A percentile compares a stretch with the other conserved stretches of the same genome.
Conservation (phyloP, 2,797 vertebrate genomes). For the Macrochelys suwanniensis region DNA sequence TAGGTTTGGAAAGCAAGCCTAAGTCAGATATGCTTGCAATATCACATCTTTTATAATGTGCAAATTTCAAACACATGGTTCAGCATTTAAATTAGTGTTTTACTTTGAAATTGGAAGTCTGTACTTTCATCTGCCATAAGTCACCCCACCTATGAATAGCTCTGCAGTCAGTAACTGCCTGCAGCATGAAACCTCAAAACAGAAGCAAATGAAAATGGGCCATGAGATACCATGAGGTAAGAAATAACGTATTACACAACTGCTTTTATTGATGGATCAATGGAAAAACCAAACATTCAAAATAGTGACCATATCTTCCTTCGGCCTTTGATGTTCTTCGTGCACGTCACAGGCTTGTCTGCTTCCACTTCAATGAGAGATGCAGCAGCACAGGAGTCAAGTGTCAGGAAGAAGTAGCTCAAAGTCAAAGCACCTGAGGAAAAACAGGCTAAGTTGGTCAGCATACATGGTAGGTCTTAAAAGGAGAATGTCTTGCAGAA, state of each 20-base stretch:
- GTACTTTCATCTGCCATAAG: background rate
- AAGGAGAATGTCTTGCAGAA: background rate
- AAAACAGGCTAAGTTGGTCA: background rate
- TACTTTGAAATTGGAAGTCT: background rate
- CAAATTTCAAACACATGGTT: background rate
- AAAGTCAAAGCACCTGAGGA: background rate
- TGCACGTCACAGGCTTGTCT: background rate
- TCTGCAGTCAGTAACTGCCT: background rate
- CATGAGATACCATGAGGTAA: background rate
- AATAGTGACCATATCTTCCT: background rate
- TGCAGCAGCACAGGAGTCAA: background rate
- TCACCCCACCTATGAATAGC: background rate
- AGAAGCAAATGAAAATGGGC: background rate
- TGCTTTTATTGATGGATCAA: background rate
- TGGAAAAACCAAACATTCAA: background rate
- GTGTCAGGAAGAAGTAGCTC: background rate
- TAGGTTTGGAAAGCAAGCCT: background rate
- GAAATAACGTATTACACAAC: background rate
- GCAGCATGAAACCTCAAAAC: background rate
- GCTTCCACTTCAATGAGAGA: background rate
- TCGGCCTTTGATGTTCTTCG: background rate
- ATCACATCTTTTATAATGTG: background rate
- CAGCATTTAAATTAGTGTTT: background rate
- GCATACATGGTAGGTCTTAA: background rate
- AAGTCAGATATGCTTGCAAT: constrained; percentile 3